Evolutionary conservation across 2,888 invertebrate species (phyloP), one percentile per base, ranked within the genome.

Genomic region (Tanaodytes sp.): DNA sequence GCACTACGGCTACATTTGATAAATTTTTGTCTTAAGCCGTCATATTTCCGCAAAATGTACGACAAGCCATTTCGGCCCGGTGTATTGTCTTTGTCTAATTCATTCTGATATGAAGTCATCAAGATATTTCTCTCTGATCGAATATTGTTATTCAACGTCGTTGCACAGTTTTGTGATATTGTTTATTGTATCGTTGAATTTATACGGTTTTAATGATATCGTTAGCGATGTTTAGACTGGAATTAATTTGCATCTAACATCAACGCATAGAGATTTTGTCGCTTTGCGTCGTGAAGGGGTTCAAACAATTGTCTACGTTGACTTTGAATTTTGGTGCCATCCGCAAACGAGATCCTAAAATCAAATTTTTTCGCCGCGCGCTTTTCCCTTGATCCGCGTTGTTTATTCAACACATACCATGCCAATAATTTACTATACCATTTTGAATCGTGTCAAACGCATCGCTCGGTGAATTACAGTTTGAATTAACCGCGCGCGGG

Each of bases 101-200:
- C 71, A 63, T 62, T 62, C 55, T 42, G 54, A 71, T 54, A 62
- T 71, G 62, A 71, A 52, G 46, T 62, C 70, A 65, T 62, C 62
- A 65, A 48, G 58, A 31, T 71, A 63, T 71, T 71, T 71, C 65
- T 71, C 65, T 71, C 61, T 43, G 61, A 71, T 66, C 59, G 66
- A 71, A 48, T 71, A 71, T 71, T 71, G 71, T 71, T 71, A 71
- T 45, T 71, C 63, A 71, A 71, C 71, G 71, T 62, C 71, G 67
- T 72, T 72, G 69, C 69, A 67, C 69, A 69, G 68, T 63, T 66
- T 69, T 71, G 66, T 66, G 66, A 72, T 72, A 72, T 72, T 72
- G 72, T 72, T 69, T 72, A 72, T 72, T 61, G 46, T 66, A 72
- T 55, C 63, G 69, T 72, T 72, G 48, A 66, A 63, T 66, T 62